Percentiles rank a stretch among this genome's conserved stretches.
Conservation (phyloP, 2,888 invertebrate species). For the Xylophagus ater region DNA sequence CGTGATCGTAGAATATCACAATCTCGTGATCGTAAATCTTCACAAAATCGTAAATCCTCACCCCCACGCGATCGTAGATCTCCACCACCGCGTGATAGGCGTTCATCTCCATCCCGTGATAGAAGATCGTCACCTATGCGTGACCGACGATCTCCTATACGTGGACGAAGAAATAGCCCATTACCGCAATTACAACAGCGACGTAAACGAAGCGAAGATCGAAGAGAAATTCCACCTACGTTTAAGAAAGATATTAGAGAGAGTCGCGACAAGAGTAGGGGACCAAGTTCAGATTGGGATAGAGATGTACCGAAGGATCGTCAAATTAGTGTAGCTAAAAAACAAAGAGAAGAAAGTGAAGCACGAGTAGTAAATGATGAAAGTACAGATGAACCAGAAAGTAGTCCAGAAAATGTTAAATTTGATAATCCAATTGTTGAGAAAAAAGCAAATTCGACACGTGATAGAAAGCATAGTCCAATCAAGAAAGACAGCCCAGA, state of each 20-base stretch:
- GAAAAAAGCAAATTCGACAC: slow-evolving; percentile 7
- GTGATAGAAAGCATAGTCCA: slow-evolving; percentile 21
- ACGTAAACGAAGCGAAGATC: slow-evolving; percentile 11
- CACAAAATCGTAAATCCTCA: slow-evolving; percentile 24
- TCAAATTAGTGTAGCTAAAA: too few species aligned
- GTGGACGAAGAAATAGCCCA: slow-evolving; percentile 14
- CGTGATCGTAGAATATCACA: slow-evolving; percentile 20
- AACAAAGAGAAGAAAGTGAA: too few species aligned
- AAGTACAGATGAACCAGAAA: too few species aligned
- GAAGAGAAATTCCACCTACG: slow-evolving; percentile 1
- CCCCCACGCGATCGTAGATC: slow-evolving; percentile 15
- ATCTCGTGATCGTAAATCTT: slow-evolving; percentile 12
- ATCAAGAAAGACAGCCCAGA: slow-evolving; percentile 16
- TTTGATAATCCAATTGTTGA: slow-evolving; percentile 8
- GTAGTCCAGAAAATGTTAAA: slow-evolving; percentile 16
- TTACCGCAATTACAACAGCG: slow-evolving; percentile 4
- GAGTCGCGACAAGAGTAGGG: slow-evolving; percentile 10
- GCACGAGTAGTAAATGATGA: neutral
- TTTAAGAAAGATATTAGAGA: neutral
- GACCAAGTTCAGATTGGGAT: slow-evolving; percentile 27
- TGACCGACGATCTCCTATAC: slow-evolving; percentile 14
- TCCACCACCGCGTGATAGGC: slow-evolving; percentile 19
- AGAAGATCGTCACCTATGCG: slow-evolving; percentile 4
- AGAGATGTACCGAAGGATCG: too few species aligned
- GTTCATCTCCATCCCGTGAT: slow-evolving; percentile 20